Conservation (phyloP, 1,140 invertebrate species). For the Monochamus saltuarius region DNA sequence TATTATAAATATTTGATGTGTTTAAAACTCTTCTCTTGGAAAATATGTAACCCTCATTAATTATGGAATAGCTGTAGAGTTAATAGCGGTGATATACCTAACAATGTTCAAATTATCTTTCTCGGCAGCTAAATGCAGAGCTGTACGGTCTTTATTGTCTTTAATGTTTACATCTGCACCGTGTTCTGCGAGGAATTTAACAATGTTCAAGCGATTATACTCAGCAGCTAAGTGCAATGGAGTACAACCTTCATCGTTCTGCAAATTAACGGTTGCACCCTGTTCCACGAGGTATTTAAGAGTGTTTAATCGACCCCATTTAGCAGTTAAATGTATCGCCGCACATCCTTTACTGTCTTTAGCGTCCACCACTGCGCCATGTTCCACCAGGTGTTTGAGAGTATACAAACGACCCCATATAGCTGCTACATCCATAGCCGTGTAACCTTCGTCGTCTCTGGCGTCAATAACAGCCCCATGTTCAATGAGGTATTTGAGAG, state of each 20-base stretch:
- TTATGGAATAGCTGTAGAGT: too few species aligned
- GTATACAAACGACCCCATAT: background rate
- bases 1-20: too few species aligned
- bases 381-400: background rate
- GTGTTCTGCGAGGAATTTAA: too few species aligned
- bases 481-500: background rate
- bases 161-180: too few species aligned
- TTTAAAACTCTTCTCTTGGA: too few species aligned
- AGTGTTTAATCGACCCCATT: background rate
- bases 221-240: background rate
- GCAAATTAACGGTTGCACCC: background rate
- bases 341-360: background rate
- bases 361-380: background rate
- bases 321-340: background rate
- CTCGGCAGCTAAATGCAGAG: too few species aligned
- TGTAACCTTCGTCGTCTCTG: background rate
- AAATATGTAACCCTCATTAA: too few species aligned
- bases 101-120: too few species aligned
- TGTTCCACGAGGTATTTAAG: background rate
- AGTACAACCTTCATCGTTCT: background rate
- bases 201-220: too few species aligned
- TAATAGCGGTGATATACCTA: too few species aligned
- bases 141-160: too few species aligned
- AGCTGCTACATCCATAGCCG: background rate
- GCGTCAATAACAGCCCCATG: background rate